A percentile compares a stretch with the other conserved stretches of the same genome.
Conservation (phyloP, 2,888 invertebrate species). For the Heteromyza rotundicornis region DNA sequence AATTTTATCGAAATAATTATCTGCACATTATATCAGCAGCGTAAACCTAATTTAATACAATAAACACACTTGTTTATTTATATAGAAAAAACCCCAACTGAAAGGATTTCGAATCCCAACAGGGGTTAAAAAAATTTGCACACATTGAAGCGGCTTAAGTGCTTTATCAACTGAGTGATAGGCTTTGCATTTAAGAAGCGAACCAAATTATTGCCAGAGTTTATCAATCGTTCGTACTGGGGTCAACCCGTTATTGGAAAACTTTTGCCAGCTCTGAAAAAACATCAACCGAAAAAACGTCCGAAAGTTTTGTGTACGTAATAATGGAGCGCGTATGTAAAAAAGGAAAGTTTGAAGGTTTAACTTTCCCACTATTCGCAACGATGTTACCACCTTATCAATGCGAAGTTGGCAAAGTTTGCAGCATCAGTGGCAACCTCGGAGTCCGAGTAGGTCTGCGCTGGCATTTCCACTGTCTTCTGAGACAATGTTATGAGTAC, state of each 20-base stretch:
- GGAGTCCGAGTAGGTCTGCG: too few relatives aligned
- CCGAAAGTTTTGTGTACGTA: too few relatives aligned
- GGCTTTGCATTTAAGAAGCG: background rate
- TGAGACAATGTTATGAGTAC: too few relatives aligned
- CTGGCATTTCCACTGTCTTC: too few relatives aligned
- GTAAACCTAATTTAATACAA: background rate
- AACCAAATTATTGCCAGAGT: background rate
- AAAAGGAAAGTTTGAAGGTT: background rate
- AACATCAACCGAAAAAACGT: background rate
- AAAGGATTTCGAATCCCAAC: background rate
- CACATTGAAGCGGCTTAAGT: background rate
- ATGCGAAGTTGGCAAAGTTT: background rate
- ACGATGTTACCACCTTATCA: slow-evolving; percentile 5
- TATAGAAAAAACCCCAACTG: background rate
- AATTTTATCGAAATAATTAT: background rate
- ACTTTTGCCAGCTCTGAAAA: background rate
- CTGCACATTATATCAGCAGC: background rate
- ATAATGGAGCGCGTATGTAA: too few relatives aligned
- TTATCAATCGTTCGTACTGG: background rate
- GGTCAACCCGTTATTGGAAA: background rate
- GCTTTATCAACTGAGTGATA: background rate
- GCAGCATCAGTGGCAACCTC: background rate
- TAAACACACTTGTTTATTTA: background rate
- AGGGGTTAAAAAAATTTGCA: background rate
- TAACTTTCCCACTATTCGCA: too few relatives aligned